Evolutionary conservation across 2,888 invertebrate genomes (phyloP), one percentile per base, ranked within the genome.

Genomic region (Mimumesa dahlbomi): DNA sequence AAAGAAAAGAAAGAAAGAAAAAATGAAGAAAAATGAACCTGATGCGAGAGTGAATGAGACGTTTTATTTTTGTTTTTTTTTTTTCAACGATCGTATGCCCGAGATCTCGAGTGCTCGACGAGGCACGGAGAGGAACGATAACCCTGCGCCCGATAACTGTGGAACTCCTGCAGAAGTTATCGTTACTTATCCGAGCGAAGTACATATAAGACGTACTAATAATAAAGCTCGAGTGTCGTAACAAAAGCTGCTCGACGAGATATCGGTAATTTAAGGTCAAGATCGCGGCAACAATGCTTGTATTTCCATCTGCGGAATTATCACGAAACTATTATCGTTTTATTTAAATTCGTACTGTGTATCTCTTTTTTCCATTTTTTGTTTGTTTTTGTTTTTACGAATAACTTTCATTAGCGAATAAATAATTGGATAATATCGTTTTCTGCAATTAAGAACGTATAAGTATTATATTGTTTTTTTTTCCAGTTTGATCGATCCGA

Each of bases 221-320:
- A 57, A 66, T 57, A 65, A 56, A 56, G 38, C 5, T 11, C 18
- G 38, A 11, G 42, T 52, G 36, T 52, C 50, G 66, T 57, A 65
- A 65, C 48, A 11, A 31, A 22, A 14, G 6, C 4, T n/a, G 21
- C 11, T 16, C 18, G 18, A 0, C 6, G 19, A 11, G 56, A 53
- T 65, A 61, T 29, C 29, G 57, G 49, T 40, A 57, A 9, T 29
- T 70, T 42, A 36, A 56, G 72, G 70, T 72, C 64, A 69, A 72
- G 64, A 70, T 69, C 64, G 16, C 11, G 58, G 34, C 54, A n/a
- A 25, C 52, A 29, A 31, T 42, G 34, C 29, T 2, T 13, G 14
- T 2, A 13, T 16, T 2, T n/a, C 25, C 4, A 25, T 25, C 25
- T 25, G 4, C 25, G 25, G 25, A 25, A 7, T 25, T 25, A 25